Conservation (phyloP, 2,113 vertebrate species). For the Cisticola juncidis region DNA sequence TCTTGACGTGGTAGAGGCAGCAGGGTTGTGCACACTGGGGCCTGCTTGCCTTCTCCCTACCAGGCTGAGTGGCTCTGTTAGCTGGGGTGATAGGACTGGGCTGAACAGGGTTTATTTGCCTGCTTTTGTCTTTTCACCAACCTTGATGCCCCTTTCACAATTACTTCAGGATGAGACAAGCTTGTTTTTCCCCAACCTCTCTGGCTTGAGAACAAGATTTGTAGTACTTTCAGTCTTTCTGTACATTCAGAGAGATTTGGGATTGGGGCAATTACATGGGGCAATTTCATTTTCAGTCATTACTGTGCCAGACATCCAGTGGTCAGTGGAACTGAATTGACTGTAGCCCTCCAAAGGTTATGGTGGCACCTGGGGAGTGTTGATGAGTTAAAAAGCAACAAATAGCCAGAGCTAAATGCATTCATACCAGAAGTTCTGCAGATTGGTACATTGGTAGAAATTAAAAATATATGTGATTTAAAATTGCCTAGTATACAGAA, state of each 20-base stretch:
- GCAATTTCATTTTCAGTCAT: background rate
- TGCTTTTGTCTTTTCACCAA: background rate
- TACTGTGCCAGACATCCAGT: background rate
- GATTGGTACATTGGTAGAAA: background rate
- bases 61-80: background rate
- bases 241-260: background rate
- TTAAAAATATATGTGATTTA: background rate
- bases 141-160: background rate
- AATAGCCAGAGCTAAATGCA: background rate
- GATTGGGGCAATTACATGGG: background rate
- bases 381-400: background rate
- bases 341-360: background rate
- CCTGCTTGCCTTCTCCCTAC: background rate
- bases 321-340: background rate
- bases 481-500: background rate
- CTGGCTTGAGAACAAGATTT: background rate
- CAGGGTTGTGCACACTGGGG: background rate
- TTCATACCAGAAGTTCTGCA: background rate
- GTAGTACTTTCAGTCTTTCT: background rate
- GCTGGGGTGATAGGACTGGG: background rate
- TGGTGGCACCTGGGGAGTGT: background rate
- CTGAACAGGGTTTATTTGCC: background rate
- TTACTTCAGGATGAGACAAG: background rate
- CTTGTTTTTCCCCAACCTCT: background rate
- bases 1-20: rapidly evolving